Conservation (phyloP, 2,797 vertebrate genomes). For the Pelobates cultripes region DNA sequence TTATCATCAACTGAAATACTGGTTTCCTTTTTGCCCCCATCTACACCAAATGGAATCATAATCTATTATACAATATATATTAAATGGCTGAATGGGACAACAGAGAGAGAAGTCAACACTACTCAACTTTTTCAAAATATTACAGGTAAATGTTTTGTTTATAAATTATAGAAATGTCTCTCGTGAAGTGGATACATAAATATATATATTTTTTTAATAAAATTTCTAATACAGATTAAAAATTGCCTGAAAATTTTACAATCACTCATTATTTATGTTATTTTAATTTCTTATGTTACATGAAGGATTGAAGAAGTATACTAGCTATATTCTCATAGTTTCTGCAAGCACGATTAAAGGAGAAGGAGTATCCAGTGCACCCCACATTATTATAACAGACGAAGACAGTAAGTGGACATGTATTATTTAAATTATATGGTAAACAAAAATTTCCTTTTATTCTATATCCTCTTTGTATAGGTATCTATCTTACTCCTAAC, state of each 20-base stretch:
- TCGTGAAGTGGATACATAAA: neutral
- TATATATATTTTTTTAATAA: no score
- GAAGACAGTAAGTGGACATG: constrained; percentile 73
- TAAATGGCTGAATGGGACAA: constrained; percentile 61
- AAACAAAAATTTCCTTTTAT: no score
- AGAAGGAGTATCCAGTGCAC: constrained; percentile 69
- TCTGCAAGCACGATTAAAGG: constrained; percentile 74
- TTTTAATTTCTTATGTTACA: neutral
- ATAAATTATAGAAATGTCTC: no score
- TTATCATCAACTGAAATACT: constrained; percentile 74
- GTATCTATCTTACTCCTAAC: no score
- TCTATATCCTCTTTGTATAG: no score
- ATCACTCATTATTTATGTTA: no score
- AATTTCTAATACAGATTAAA: no score
- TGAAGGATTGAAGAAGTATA: constrained; percentile 75
- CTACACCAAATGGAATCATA: constrained; percentile 74
- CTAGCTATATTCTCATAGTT: constrained; percentile 68
- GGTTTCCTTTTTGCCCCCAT: constrained; percentile 73
- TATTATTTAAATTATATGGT: neutral
- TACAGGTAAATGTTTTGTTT: constrained; percentile 63
- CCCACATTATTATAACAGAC: constrained; percentile 68
- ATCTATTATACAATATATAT: constrained; percentile 75
- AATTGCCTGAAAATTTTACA: no score
- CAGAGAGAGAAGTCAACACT: constrained; percentile 69
- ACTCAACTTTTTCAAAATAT: constrained; percentile 63